Evolutionary conservation across 2,113 vertebrate species (phyloP), one percentile per base, ranked within the genome.

Genomic region (Tachuris rubrigastra): DNA sequence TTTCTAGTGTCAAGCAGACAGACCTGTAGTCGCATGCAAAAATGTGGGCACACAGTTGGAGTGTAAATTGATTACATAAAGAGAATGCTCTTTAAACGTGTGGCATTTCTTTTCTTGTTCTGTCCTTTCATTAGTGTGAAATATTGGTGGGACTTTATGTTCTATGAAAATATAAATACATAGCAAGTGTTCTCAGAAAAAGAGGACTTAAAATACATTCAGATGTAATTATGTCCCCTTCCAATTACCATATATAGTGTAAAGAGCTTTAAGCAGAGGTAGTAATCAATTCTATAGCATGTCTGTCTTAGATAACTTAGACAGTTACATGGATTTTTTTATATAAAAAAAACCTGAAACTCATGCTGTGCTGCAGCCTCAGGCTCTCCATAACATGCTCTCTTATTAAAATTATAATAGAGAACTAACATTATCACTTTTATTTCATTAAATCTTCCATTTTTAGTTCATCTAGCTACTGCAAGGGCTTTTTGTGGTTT

Each of bases 161-260:
- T 90, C 44, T 60, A 56, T 59, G 24, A 72, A 95, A 96, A 95
- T 69, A 87, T 56, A 74, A 95, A 95, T 68, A 79, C 12, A 37
- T 55, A 74, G 27, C 35, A 75, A 87, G 18, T 49, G 46, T 93
- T 85, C 46, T 90, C 79, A 69, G 66, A 39, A 82, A 85, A 81
- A 41, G 9, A 68, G 20, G 28, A 44, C 47, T 81, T 84, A 71
- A 95, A 92, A 78, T 52, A 78, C 14, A 63, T 21, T 20, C 5
- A 89, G 67, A 91, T 44, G 8, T 37, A 86, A 56, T 75, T 72
- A 84, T 42, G 31, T 47, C 5, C 47, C 35, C 8, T 93, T 87
- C 14, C 31, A 86, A 37, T 14, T 49, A 71, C 17, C 5, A 10
- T 10, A 30, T 53, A 25, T 19, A 67, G 59, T 28, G 19, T 31